These are phyloP conservation scores for Pipa parva DNA, from an alignment of 2,113 vertebrate species.

Conservation along the genomic window DNA sequence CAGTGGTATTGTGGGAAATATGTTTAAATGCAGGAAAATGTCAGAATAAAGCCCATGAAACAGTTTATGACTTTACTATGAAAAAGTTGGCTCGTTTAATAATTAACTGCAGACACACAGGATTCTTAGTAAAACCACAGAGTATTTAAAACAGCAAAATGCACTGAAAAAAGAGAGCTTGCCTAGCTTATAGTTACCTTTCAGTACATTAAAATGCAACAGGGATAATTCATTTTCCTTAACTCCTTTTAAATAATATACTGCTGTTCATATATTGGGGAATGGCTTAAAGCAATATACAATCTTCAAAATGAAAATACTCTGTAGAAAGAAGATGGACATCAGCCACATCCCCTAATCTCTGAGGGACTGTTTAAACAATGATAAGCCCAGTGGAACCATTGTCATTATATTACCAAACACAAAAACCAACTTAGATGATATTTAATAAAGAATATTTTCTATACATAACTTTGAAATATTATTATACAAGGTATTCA, in stretches of 20 bases:
- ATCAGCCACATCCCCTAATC: no score
- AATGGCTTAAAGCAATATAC: constrained; percentile 4
- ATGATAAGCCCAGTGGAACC: background rate
- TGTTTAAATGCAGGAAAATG: background rate
- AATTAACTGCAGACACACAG: constrained; percentile 26
- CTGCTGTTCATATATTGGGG: background rate
- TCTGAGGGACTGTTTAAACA: no score
- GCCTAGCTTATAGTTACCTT: constrained; percentile 4
- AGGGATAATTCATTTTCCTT: constrained; percentile 20
- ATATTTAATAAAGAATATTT: no score
- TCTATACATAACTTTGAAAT: no score
- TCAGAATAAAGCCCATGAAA: background rate
- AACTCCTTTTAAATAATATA: constrained; percentile 26
- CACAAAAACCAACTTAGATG: no score
- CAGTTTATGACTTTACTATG: background rate
- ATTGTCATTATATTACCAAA: no score
- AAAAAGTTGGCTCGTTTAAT: constrained; percentile 3
- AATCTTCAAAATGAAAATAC: constrained; percentile 21
- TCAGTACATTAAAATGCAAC: constrained; percentile 9
- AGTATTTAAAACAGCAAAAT: constrained; percentile 18
- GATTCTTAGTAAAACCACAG: constrained; percentile 2
- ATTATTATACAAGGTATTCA: no score
- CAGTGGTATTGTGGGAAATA: background rate
- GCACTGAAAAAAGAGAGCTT: constrained; percentile 3
- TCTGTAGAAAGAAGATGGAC: background rate